Conservation (phyloP, 2,113 vertebrate species). For the Desmodus rotundus region DNA sequence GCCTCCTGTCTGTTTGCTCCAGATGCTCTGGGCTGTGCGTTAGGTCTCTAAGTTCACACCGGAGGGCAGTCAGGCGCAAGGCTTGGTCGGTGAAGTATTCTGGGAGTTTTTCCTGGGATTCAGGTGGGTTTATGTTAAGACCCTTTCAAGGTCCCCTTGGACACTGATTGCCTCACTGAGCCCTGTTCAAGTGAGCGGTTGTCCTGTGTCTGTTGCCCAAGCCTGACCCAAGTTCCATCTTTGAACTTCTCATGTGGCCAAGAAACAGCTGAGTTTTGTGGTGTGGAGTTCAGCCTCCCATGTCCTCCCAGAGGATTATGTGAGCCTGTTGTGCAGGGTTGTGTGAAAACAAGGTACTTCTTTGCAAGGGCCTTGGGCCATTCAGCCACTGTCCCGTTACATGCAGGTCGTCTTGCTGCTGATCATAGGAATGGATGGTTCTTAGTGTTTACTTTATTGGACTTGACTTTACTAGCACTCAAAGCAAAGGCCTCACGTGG, state of each 20-base stretch:
- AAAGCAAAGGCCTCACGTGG: not conserved
- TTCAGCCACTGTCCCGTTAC: too few species aligned
- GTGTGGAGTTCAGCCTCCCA: not conserved
- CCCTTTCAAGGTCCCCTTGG: not conserved
- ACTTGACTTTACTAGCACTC: not conserved
- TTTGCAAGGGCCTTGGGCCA: too few species aligned
- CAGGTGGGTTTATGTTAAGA: not conserved
- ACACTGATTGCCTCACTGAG: fast-evolving
- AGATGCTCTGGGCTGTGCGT: not conserved
- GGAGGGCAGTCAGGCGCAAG: not conserved
- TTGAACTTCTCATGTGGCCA: not conserved
- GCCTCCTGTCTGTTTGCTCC: not conserved
- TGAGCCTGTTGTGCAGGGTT: not conserved
- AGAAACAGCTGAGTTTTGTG: not conserved
- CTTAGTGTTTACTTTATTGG: not conserved
- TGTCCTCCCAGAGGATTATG: not conserved
- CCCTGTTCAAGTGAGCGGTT: not conserved
- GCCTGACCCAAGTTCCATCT: not conserved
- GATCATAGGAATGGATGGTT: fast-evolving
- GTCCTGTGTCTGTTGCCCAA: not conserved
- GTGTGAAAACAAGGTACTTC: not conserved
- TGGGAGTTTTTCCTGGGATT: not conserved
- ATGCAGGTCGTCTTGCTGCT: not conserved
- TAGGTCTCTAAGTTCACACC: not conserved
- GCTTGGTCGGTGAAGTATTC: not conserved